These are phyloP conservation scores for Glaucidium brasilianum DNA, from an alignment of 2,113 vertebrate species.

Conservation along the genomic window DNA sequence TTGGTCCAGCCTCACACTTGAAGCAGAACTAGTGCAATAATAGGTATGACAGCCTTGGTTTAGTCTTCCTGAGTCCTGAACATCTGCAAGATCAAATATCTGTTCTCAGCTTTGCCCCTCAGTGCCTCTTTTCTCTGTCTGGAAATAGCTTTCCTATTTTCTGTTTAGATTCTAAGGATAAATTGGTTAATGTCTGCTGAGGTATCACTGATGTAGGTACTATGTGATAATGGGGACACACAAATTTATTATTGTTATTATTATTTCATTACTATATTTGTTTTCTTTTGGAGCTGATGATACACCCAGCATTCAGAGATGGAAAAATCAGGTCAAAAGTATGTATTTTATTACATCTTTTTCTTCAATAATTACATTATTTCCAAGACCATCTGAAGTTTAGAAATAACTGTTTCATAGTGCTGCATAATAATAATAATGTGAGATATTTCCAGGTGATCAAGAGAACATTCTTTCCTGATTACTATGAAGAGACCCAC, in stretches of 20 bases:
- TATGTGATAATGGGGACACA: not conserved
- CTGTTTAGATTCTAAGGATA: not conserved
- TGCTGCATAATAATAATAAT: not conserved
- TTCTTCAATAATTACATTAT: not conserved
- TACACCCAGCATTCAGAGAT: not conserved
- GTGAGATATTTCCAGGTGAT: not conserved
- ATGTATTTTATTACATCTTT: not conserved
- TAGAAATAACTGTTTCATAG: not conserved
- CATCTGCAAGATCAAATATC: not conserved
- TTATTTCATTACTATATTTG: not conserved
- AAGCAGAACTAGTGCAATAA: not conserved
- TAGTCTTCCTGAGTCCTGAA: not conserved
- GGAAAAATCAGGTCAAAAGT: not conserved
- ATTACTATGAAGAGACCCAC: not conserved
- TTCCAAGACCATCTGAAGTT: not conserved
- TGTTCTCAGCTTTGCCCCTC: not conserved
- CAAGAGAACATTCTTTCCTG: not conserved
- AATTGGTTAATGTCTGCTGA: not conserved
- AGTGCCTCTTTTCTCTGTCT: not conserved
- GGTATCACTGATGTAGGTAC: not conserved
- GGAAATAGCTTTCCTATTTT: not conserved
- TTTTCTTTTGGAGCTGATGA: not conserved
- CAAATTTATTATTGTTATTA: not conserved
- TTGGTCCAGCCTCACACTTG: not conserved
- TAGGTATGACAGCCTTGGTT: not conserved